phyloP scores from a whole-genome alignment of 1,140 invertebrate species.

The Sycophila sp. region DNA sequence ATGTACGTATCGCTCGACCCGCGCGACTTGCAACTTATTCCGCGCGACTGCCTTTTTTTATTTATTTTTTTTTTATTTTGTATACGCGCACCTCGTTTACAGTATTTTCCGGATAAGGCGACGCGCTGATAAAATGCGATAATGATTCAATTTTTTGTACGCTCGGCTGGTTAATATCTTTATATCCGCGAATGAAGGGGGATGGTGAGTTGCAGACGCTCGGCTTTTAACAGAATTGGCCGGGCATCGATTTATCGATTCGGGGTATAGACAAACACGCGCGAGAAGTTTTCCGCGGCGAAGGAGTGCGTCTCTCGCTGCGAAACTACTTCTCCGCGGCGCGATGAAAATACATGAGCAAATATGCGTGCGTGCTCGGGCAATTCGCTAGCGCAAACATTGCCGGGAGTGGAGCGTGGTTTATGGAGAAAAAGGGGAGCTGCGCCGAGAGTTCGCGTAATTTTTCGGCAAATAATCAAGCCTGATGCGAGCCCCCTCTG shows the following conservation, averaged over 20 bases:
- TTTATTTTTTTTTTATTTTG: neutral
- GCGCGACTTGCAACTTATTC: conserved; percentile 10
- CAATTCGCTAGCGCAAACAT: too few species aligned
- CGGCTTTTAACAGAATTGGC: conserved; percentile 19
- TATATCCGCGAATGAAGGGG: neutral
- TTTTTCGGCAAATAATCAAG: too few species aligned
- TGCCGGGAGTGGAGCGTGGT: too few species aligned
- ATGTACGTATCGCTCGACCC: too few species aligned
- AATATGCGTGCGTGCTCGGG: too few species aligned
- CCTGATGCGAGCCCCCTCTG: too few species aligned
- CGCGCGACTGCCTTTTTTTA: neutral
- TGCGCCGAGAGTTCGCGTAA: too few species aligned
- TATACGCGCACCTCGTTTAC: neutral
- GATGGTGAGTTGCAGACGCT: neutral
- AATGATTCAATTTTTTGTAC: conserved; percentile 9
- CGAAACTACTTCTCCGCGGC: neutral
- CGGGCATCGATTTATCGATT: conserved; percentile 21
- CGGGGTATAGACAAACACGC: neutral
- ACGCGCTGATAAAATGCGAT: neutral
- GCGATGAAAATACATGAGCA: conserved; percentile 19
- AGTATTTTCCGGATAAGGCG: neutral
- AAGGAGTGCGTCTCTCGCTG: neutral
- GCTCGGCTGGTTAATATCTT: neutral
- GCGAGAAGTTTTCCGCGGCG: neutral
- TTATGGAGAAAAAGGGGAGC: too few species aligned